phyloP scores from a whole-genome alignment of 2,888 invertebrate species.

The Keiferia lycopersicella region DNA sequence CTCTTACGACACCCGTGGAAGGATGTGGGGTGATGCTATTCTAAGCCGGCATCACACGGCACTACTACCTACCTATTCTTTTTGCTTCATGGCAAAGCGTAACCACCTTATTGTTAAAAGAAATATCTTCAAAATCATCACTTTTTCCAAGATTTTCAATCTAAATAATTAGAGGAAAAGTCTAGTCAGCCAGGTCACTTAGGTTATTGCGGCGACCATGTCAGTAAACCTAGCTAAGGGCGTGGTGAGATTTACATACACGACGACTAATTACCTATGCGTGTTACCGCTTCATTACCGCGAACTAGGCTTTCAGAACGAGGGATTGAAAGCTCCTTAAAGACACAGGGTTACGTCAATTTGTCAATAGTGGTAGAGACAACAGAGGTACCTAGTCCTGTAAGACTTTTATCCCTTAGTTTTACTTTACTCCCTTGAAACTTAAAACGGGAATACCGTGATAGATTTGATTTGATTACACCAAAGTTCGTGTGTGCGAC shows the following conservation, averaged over 20 bases:
- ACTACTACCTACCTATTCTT: too few species aligned
- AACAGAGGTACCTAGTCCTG: too few species aligned
- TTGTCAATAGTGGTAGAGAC: too few species aligned
- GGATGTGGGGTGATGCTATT: too few species aligned
- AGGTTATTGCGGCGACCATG: not conserved
- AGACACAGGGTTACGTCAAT: not conserved
- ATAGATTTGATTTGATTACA: slow-evolving; percentile 22
- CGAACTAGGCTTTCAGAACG: slow-evolving; percentile 9
- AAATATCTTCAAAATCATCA: too few species aligned
- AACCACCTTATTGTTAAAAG: too few species aligned
- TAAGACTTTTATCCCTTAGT: too few species aligned
- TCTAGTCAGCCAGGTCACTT: not conserved
- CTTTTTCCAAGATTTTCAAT: too few species aligned
- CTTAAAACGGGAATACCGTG: slow-evolving; percentile 22
- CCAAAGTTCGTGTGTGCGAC: slow-evolving; percentile 44
- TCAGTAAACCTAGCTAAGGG: slow-evolving; percentile 30
- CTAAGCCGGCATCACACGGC: too few species aligned
- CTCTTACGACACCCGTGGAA: too few species aligned
- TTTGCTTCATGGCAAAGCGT: too few species aligned
- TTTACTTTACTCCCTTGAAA: not conserved
- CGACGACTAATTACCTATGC: slow-evolving; percentile 38
- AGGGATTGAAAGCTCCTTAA: not conserved
- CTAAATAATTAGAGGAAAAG: not conserved
- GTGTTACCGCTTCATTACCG: slow-evolving; percentile 23
- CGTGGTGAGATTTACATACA: slow-evolving; percentile 40